Percentiles rank a stretch among this genome's conserved stretches.
These are phyloP conservation scores for Cephalopachus bancanus DNA, from an alignment of 2,797 vertebrate genomes.

Conservation along the genomic window DNA sequence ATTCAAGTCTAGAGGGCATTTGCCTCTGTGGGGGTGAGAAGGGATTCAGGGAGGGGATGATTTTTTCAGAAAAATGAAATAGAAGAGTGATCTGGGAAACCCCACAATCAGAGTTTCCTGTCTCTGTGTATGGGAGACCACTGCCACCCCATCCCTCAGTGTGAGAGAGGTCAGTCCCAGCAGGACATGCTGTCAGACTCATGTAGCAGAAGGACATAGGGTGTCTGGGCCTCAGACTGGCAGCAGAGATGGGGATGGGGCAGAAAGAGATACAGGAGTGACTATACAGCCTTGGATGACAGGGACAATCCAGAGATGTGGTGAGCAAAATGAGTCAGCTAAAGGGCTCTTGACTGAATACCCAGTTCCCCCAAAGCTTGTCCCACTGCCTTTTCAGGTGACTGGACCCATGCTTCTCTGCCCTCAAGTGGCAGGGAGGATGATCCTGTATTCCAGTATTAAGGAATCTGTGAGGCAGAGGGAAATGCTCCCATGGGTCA, in stretches of 20 bases:
- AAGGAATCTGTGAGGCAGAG: accelerated
- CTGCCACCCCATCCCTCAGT: accelerated
- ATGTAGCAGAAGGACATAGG: not conserved
- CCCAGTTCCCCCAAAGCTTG: accelerated
- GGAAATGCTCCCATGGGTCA: accelerated
- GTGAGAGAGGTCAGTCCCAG: not conserved
- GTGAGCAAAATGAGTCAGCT: not conserved
- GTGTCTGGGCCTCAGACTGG: accelerated
- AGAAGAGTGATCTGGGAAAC: not conserved
- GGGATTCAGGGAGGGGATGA: accelerated
- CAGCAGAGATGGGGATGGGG: not conserved
- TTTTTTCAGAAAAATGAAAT: not conserved
- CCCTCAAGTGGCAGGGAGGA: accelerated
- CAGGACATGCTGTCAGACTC: accelerated
- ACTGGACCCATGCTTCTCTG: accelerated
- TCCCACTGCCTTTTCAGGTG: accelerated
- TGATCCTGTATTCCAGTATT: accelerated
- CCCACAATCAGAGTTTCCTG: not conserved
- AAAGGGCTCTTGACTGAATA: not conserved
- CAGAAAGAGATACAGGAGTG: too few relatives aligned
- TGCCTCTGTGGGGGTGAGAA: accelerated
- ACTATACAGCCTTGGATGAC: accelerated
- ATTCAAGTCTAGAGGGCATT: too few relatives aligned
- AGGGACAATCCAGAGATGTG: not conserved
- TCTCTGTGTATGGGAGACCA: not conserved